These are phyloP conservation scores for Drosophila colorata DNA, from an alignment of 2,888 invertebrate genomes.

Conservation along the genomic window DNA sequence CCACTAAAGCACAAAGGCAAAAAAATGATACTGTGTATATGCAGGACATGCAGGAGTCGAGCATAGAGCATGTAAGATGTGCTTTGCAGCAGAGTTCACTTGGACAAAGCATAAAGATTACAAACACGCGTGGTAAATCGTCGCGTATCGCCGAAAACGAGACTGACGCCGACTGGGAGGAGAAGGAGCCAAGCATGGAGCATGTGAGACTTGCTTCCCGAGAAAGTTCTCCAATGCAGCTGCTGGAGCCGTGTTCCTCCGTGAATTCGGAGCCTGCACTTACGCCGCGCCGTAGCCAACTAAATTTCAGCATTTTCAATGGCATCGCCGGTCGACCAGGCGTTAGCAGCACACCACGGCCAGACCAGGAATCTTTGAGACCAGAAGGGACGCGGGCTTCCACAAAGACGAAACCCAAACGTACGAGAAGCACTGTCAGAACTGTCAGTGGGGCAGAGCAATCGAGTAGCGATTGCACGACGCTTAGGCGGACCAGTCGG, in stretches of 20 bases:
- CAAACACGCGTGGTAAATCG: background rate
- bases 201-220: background rate
- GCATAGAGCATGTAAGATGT: background rate
- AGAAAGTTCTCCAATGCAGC: background rate
- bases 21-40: background rate
- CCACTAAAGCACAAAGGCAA: background rate
- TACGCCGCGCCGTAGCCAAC: slow-evolving; percentile 23
- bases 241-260: slow-evolving; percentile 1
- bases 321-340: slow-evolving; percentile 10
- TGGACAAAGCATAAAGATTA: background rate
- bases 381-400: background rate
- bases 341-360: slow-evolving; percentile 35
- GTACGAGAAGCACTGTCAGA: background rate
- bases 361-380: background rate
- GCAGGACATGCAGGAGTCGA: background rate
- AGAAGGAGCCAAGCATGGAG: slow-evolving; percentile 26
- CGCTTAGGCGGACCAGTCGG: slow-evolving; percentile 35
- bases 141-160: background rate
- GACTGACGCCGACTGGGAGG: background rate
- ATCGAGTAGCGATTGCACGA: slow-evolving; percentile 1
- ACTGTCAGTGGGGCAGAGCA: background rate
- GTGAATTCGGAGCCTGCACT: background rate
- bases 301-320: slow-evolving; percentile 35
- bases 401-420: background rate
- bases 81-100: background rate